These are phyloP conservation scores for Aphis craccivora DNA, from an alignment of 1,140 invertebrate genomes.

Conservation along the genomic window DNA sequence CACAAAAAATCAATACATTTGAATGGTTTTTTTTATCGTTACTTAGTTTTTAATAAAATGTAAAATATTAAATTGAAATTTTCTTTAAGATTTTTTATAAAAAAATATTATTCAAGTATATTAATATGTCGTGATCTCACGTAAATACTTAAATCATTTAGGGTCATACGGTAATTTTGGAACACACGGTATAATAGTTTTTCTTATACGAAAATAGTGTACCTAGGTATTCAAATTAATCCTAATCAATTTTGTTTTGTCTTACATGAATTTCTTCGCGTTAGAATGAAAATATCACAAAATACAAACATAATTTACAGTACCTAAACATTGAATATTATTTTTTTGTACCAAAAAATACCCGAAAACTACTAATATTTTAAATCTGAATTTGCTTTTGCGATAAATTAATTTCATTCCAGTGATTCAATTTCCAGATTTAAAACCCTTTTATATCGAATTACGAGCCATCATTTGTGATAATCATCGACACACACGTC, in stretches of 20 bases:
- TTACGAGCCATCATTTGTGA: neutral
- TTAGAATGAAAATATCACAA: neutral
- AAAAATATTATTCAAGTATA: neutral
- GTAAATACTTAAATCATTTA: neutral
- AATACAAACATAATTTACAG: neutral
- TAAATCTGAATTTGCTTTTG: neutral
- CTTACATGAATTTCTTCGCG: neutral
- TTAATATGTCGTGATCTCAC: neutral
- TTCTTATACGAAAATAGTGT: neutral
- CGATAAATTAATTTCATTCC: neutral
- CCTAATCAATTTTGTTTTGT: neutral
- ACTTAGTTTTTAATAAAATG: neutral
- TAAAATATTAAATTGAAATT: neutral
- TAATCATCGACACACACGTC: neutral
- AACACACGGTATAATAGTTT: neutral
- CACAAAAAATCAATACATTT: neutral
- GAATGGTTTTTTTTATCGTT: neutral
- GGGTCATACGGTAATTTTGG: neutral
- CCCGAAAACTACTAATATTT: neutral
- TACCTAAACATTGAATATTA: neutral
- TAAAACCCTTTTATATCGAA: constrained; percentile 21
- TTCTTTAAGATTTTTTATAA: neutral
- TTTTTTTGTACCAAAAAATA: neutral
- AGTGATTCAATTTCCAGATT: neutral
- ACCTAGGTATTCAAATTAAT: neutral